Evolutionary conservation across 2,797 vertebrate genomes (phyloP), one percentile per base, ranked within the genome.

Genomic region (Xerus rutilus): DNA sequence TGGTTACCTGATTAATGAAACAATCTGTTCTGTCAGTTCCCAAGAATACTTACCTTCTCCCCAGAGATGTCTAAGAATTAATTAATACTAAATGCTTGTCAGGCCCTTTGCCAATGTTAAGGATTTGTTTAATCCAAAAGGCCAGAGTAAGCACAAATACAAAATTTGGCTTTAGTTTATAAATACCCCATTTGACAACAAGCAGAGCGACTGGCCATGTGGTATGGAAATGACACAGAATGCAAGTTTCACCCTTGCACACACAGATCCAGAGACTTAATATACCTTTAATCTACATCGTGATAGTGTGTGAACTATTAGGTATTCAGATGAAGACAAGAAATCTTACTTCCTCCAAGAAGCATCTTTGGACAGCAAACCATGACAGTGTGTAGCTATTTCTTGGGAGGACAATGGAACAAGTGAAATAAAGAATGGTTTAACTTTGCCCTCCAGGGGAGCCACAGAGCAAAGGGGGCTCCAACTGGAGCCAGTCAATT

Each of bases 21-120:
- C 72, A 76, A 91, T 95, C 73, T 35, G n/a, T 92, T 89, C 72
- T 93, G 70, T 95, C 86, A 28, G 39, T 89, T 93, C 86, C 92
- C 57, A 91, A 74, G 82, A 93, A 95, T 32, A 74, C 62, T 96
- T 77, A 59, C 96, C 85, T 89, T 94, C 18, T 93, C 93, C 70
- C 49, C 47, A 39, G 93, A 91, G 95, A 85, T 30, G 59, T 62
- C 85, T 52, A 94, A 89, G 95, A 95, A 96, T 96, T 96, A 96
- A 96, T 96, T 96, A 97, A 97, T 96, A 89, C 93, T 96, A 97
- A 97, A 95, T 81, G 86, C 82, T 96, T 91, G 96, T 97, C 92
- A 84, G 92, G 69, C 77, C 73, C 74, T 92, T 97, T 92, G 96
- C 93, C 96, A 95, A 59, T 72, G 64, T 49, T 69, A 91, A 91